A percentile compares a stretch with the other conserved stretches of the same genome.
Conservation (phyloP, 2,888 invertebrate species). For the Brachyptera putata region DNA sequence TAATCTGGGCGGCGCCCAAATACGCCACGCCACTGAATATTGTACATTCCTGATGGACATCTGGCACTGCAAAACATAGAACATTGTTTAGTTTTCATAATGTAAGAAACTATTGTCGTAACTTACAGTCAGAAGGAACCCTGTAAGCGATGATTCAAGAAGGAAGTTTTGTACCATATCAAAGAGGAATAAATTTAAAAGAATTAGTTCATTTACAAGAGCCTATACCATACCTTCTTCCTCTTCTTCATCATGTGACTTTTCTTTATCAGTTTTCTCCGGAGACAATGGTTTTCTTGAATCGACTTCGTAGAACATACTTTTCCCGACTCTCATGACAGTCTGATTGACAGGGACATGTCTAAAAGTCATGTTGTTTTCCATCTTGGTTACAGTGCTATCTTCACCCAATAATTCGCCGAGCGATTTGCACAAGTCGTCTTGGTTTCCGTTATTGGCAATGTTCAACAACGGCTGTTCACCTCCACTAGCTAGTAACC, state of each 20-base stretch:
- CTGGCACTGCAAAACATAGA: conserved; percentile 67
- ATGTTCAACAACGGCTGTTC: conserved; percentile 55
- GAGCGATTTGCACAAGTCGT: conserved; percentile 58
- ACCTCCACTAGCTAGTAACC: conserved; percentile 16
- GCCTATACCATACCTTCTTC: conserved; percentile 58
- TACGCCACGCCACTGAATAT: conserved; percentile 92
- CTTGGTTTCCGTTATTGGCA: conserved; percentile 59
- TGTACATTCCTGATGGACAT: conserved; percentile 83
- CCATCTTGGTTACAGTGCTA: conserved; percentile 28
- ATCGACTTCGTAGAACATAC: conserved; percentile 49
- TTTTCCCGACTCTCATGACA: conserved; percentile 49
- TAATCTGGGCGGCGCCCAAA: conserved; percentile 85
- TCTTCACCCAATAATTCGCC: conserved; percentile 48
- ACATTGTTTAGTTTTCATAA: too few species aligned
- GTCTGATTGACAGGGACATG: conserved; percentile 37
- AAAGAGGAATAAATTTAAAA: neutral
- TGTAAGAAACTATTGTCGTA: neutral
- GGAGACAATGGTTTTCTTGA: conserved; percentile 41
- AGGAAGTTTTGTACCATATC: neutral
- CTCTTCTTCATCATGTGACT: conserved; percentile 72
- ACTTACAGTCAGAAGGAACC: neutral
- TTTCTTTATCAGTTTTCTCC: conserved; percentile 77
- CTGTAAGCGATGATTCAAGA: neutral
- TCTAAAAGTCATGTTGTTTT: conserved; percentile 22
- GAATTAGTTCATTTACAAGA: neutral